Evolutionary conservation across 2,113 vertebrate species (phyloP).

Genomic region (Ursus arctos): DNA sequence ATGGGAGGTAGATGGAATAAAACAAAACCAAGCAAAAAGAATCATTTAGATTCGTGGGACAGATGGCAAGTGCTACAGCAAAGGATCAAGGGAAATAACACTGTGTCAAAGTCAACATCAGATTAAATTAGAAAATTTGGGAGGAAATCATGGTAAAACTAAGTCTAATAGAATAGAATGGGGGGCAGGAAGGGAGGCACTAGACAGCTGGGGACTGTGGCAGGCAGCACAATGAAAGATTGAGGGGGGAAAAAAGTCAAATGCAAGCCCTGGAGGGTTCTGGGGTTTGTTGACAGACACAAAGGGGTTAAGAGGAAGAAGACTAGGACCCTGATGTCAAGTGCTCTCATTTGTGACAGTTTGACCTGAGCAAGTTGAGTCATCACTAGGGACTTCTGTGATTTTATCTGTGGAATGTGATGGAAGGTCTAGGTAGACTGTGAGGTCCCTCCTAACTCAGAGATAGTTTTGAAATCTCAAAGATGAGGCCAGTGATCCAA

Average conservation of each 20-base stretch:
- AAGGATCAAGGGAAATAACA: constrained; percentile 61
- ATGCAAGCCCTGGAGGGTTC: no score
- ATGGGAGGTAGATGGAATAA: neutral
- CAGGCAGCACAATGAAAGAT: neutral
- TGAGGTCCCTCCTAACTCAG: neutral
- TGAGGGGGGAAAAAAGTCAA: neutral
- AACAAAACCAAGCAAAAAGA: neutral
- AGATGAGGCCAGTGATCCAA: neutral
- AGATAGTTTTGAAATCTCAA: neutral
- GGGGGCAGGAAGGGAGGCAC: neutral
- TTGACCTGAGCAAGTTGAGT: neutral
- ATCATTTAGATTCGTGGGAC: neutral
- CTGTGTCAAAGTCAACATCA: constrained; percentile 36
- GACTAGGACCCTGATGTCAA: rapidly evolving
- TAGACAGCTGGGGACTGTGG: neutral
- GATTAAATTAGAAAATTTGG: constrained; percentile 55
- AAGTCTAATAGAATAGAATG: constrained; percentile 40
- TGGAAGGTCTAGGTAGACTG: neutral
- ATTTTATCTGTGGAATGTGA: neutral
- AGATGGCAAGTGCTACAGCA: constrained; percentile 36
- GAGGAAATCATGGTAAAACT: constrained; percentile 53
- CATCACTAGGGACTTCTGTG: neutral
- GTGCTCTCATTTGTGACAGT: neutral
- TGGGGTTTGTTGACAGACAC: neutral
- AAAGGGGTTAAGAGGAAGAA: neutral